These are phyloP conservation scores for Drosophila tsacasi DNA, from an alignment of 1,140 invertebrate species.

Conservation along the genomic window DNA sequence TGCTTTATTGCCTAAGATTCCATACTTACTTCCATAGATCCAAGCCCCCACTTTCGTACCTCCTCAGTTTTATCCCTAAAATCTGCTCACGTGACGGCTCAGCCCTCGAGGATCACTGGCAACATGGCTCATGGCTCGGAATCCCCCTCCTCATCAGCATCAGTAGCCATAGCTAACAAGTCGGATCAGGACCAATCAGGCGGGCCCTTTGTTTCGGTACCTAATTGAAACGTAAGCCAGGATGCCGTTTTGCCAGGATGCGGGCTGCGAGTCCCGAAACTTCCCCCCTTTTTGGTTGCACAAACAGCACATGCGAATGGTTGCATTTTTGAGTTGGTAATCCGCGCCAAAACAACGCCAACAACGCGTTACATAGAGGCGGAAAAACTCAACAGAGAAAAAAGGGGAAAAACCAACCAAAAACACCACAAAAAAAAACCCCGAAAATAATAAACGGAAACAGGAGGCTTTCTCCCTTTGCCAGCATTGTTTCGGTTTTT, in stretches of 20 bases:
- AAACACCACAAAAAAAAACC: background rate
- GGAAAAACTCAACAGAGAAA: background rate
- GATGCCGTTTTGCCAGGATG: conserved; percentile 1
- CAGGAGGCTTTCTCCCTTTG: conserved; percentile 13
- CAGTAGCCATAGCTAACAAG: conserved; percentile 23
- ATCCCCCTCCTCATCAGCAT: background rate
- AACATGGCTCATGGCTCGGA: background rate
- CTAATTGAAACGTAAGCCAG: conserved; percentile 70
- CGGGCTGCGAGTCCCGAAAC: conserved; percentile 31
- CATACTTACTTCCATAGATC: background rate
- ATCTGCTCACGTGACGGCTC: background rate
- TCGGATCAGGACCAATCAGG: conserved; percentile 43
- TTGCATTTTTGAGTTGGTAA: conserved; percentile 69
- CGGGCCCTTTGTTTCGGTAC: conserved; percentile 15
- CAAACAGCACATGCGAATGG: conserved; percentile 38
- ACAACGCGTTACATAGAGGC: conserved; percentile 5
- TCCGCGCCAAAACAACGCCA: conserved; percentile 52
- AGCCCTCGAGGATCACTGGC: background rate
- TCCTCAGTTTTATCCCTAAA: background rate
- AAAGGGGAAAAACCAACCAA: too few species aligned
- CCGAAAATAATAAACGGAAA: conserved; percentile 21
- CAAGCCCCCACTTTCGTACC: too few species aligned
- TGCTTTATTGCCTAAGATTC: too few species aligned
- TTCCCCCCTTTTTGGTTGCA: conserved; percentile 14
- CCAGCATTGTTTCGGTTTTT: conserved; percentile 31